phyloP scores from a whole-genome alignment of 2,113 vertebrate species.

The Prochilodus magdalenae region DNA sequence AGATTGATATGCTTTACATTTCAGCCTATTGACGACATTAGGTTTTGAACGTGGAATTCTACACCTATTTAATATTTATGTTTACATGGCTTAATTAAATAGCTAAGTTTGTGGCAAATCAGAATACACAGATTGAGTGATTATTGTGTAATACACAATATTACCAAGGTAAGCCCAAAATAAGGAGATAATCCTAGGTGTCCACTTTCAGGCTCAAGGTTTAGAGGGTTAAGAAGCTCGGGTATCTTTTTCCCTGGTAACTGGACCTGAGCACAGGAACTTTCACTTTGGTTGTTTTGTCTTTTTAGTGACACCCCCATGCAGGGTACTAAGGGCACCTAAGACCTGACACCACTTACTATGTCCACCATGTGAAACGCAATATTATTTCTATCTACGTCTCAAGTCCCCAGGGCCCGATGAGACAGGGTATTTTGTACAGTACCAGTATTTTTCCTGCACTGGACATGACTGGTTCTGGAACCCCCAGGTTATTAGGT shows the following conservation, averaged over 20 bases:
- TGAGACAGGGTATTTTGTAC: not conserved
- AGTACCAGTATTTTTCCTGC: not conserved
- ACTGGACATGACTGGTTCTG: not conserved
- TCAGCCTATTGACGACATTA: not conserved
- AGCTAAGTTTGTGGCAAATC: no score
- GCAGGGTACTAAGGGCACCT: not conserved
- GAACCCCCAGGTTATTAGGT: conserved; percentile 15
- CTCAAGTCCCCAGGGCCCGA: not conserved
- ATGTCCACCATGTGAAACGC: not conserved
- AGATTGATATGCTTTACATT: not conserved
- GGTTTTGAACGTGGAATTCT: not conserved
- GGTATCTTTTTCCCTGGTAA: conserved; percentile 20
- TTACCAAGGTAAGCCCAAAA: not conserved
- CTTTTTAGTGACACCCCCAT: not conserved
- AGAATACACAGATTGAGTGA: not conserved
- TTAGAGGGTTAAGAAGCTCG: conserved; percentile 24
- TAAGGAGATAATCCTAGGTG: not conserved
- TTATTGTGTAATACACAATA: no score
- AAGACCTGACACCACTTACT: not conserved
- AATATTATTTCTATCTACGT: conserved; percentile 4
- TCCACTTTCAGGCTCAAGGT: not conserved
- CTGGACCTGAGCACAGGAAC: not conserved
- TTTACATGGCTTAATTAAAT: no score
- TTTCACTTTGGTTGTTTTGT: conserved; percentile 27
- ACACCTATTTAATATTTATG: no score